Evolutionary conservation across 2,888 invertebrate species (phyloP), one percentile per base, ranked within the genome.

Genomic region (Ornithoptera priamus): DNA sequence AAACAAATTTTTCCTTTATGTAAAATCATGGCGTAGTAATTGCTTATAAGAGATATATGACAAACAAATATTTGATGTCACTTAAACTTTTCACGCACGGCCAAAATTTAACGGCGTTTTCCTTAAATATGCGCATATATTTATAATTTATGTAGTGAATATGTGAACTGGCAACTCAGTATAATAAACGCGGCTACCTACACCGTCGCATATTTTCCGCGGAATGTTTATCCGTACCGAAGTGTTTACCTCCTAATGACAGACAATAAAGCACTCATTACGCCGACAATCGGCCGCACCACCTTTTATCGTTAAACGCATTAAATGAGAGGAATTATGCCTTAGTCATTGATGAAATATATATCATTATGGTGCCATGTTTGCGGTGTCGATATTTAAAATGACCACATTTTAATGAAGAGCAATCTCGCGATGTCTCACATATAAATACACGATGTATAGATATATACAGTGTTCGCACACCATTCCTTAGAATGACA

Each of bases 181-280:
- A 76, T 68, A 76, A 77, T 74, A 80, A 83, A 80, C 74, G 78
- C 81, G 72, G 83, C 80, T 80, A 82, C 73, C 73, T 60, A 58
- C 80, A 82, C 76, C 78, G 75, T 75, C 73, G 77, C 74, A 73
- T 80, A 82, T 82, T 81, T 69, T 75, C 78, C 74, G 75, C 76
- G 71, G 73, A 80, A 81, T 85, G 86, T 88, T 87, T 87, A 87
- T 87, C 82, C 83, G 85, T 85, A 85, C 82, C 83, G 79, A 74
- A 80, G 85, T 86, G 80, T 86, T 87, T 85, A 85, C 78, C 77
- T 75, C 80, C 76, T 87, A 87, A 87, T 88, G 85, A 81, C 73
- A 64, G 76, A 72, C 77, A 75, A 82, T 80, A 79, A 81, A 77
- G 75, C 75, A 80, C 70, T 74, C 73, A 69, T 69, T 71, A 75